Evolutionary conservation across 1,140 invertebrate genomes (phyloP).

Genomic region (Laupala kohalensis): DNA sequence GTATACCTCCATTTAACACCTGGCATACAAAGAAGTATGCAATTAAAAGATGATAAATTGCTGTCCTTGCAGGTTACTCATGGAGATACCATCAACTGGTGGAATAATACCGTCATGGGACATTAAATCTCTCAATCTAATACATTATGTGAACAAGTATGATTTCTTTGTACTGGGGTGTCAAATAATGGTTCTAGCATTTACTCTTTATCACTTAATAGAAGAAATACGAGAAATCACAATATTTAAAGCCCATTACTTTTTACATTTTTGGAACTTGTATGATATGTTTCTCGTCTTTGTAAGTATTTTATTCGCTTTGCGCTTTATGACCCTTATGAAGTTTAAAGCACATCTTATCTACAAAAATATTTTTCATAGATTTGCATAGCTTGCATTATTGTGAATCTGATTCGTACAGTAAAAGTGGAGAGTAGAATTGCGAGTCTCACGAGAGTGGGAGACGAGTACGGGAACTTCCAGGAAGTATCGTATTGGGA

Average conservation of each 20-base stretch:
- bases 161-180: constrained; percentile 43
- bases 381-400: no score
- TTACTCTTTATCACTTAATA: constrained; percentile 50
- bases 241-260: constrained; percentile 40
- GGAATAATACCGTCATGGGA: constrained; percentile 46
- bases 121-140: constrained; percentile 44
- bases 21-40: no score
- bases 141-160: constrained; percentile 38
- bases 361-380: no score
- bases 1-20: no score
- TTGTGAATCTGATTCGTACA: no score
- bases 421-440: background rate
- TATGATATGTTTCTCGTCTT: constrained; percentile 47
- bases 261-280: constrained; percentile 49
- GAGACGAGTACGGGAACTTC: constrained; percentile 25
- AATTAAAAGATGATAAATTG: no score
- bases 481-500: constrained; percentile 31
- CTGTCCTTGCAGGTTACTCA: constrained; percentile 36
- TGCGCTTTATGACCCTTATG: no score
- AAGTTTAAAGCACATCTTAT: no score
- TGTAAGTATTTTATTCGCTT: constrained; percentile 23
- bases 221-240: constrained; percentile 51
- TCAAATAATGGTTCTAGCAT: constrained; percentile 44
- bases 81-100: constrained; percentile 58
- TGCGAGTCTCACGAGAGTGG: background rate